These are phyloP conservation scores for Anolis apletophallus DNA, from an alignment of 2,797 vertebrate species.

Conservation along the genomic window DNA sequence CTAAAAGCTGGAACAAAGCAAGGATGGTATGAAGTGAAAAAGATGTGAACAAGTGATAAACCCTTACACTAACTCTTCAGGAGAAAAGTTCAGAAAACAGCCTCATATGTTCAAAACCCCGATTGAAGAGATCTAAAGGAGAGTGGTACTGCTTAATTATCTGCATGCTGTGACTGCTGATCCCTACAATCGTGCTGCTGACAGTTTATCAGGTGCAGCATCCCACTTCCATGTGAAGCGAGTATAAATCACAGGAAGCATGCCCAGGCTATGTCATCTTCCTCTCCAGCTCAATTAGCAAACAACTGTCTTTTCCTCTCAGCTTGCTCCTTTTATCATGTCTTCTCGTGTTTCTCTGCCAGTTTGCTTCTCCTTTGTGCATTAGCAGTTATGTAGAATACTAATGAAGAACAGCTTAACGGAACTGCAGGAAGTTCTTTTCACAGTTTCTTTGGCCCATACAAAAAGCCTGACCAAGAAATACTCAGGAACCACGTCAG, in stretches of 20 bases:
- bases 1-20: neutral
- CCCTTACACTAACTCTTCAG: neutral
- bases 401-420: neutral
- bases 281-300: constrained; percentile 45
- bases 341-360: constrained; percentile 43
- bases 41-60: neutral
- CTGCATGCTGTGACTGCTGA: neutral
- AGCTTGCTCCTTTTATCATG: constrained; percentile 38
- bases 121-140: constrained; percentile 35
- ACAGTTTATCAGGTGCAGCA: constrained; percentile 10
- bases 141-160: neutral
- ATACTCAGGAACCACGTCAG: neutral
- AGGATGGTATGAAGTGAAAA: neutral
- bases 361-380: constrained; percentile 20
- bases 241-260: neutral
- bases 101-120: constrained; percentile 1
- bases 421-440: constrained; percentile 7
- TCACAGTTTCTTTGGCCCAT: neutral
- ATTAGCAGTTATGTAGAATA: constrained; percentile 24
- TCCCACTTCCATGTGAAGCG: fast-evolving
- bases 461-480: constrained; percentile 4
- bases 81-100: constrained; percentile 13
- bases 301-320: constrained; percentile 41
- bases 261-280: constrained; percentile 40
- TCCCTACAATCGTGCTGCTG: neutral